Conservation (phyloP, 2,113 vertebrate species). For the Rutilus rutilus region DNA sequence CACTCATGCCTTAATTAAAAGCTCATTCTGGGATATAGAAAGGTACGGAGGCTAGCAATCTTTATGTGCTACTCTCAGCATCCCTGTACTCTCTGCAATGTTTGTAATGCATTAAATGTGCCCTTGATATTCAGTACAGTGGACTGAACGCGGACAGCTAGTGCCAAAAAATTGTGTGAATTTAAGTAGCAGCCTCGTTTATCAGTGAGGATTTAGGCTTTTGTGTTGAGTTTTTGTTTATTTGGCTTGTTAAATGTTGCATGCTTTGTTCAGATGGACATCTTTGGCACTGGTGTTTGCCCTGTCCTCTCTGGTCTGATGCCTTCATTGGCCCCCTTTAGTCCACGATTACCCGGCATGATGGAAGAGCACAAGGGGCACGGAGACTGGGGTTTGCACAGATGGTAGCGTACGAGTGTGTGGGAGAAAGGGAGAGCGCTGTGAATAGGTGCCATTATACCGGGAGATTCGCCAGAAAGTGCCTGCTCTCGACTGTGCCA, state of each 20-base stretch:
- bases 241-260: neutral
- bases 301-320: neutral
- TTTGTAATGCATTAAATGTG: slow-evolving; percentile 35
- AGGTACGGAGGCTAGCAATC: slow-evolving; percentile 48
- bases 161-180: neutral
- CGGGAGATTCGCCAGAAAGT: slow-evolving; percentile 24
- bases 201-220: neutral
- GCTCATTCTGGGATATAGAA: slow-evolving; percentile 61
- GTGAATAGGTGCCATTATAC: slow-evolving; percentile 32
- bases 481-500: slow-evolving; percentile 10
- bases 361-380: slow-evolving; percentile 9
- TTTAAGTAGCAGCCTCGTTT: neutral
- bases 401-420: slow-evolving; percentile 27
- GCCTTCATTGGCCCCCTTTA: slow-evolving; percentile 33
- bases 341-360: slow-evolving; percentile 18
- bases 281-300: slow-evolving; percentile 22
- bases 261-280: slow-evolving; percentile 21
- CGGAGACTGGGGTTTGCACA: slow-evolving; percentile 41
- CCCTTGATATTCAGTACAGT: slow-evolving; percentile 9
- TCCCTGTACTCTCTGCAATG: slow-evolving; percentile 14
- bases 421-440: slow-evolving; percentile 6
- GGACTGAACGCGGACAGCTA: neutral
- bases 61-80: slow-evolving; percentile 47
- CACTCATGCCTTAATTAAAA: slow-evolving; percentile 76
- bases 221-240: slow-evolving; percentile 10